phyloP scores from a whole-genome alignment of 2,888 invertebrate species.

The Melangyna quadrimaculata region DNA sequence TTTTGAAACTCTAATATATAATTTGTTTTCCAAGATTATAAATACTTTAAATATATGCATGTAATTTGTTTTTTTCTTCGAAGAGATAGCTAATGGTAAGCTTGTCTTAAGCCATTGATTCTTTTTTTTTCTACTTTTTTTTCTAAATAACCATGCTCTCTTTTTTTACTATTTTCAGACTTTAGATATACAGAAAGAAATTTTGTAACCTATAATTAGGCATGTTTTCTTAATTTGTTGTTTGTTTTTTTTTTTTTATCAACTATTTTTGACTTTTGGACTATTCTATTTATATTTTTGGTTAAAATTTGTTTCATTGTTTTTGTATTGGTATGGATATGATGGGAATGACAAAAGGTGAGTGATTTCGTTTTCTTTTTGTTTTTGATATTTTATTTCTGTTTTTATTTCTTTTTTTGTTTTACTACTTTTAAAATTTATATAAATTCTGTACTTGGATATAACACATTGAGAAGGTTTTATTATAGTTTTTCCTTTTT shows the following conservation, averaged over 20 bases:
- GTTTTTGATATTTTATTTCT: background rate
- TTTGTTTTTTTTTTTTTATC: slow-evolving; percentile 10
- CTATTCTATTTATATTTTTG: slow-evolving; percentile 51
- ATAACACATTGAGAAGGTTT: slow-evolving; percentile 30
- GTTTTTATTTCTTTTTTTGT: background rate
- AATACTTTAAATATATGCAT: background rate
- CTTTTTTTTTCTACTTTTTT: background rate
- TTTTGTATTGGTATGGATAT: slow-evolving; percentile 62
- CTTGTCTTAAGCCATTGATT: background rate
- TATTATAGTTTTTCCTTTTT: slow-evolving; percentile 36
- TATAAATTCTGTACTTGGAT: slow-evolving; percentile 26
- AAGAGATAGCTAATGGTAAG: background rate
- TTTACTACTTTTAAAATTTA: slow-evolving; percentile 4
- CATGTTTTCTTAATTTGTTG: background rate
- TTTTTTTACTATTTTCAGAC: slow-evolving; percentile 8
- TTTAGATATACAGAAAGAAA: slow-evolving; percentile 1
- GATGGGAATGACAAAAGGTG: slow-evolving; percentile 50
- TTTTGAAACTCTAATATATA: background rate
- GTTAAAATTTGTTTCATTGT: slow-evolving; percentile 31
- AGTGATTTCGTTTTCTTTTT: slow-evolving; percentile 25
- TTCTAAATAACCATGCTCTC: background rate
- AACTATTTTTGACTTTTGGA: slow-evolving; percentile 50
- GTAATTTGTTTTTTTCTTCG: background rate
- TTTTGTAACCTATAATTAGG: background rate
- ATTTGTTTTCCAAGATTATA: background rate